Percentiles rank a stretch among this genome's conserved stretches.
These are phyloP conservation scores for Nyctereutes procyonoides DNA, from an alignment of 2,113 vertebrate species.

Conservation along the genomic window DNA sequence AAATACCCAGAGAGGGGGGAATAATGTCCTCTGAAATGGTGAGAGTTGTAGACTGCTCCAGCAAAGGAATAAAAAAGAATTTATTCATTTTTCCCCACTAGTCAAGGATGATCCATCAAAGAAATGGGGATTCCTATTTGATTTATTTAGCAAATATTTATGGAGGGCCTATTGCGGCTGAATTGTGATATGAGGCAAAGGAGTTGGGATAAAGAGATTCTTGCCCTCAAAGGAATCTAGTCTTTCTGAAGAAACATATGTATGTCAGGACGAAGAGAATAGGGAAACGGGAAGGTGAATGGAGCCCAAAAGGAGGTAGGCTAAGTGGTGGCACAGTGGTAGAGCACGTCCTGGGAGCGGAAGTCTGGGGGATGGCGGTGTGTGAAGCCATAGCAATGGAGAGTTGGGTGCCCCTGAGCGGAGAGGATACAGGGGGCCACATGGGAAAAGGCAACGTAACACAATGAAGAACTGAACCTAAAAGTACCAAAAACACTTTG, in stretches of 20 bases:
- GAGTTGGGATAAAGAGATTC: neutral
- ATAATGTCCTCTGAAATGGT: neutral
- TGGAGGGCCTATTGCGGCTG: neutral
- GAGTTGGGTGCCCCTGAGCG: neutral
- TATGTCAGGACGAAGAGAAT: neutral
- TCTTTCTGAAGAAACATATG: neutral
- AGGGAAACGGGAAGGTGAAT: neutral
- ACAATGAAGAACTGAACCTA: neutral
- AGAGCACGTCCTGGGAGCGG: neutral
- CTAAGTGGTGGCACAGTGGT: neutral
- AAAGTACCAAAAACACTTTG: neutral
- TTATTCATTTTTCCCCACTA: neutral
- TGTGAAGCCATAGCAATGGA: rapidly evolving
- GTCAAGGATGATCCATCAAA: neutral
- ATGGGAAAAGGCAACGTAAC: neutral
- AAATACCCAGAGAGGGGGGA: neutral
- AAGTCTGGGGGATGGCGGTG: neutral
- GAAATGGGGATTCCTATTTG: slow-evolving; percentile 2
- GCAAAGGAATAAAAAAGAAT: neutral
- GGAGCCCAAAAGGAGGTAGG: neutral
- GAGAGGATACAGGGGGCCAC: neutral
- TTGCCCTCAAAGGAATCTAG: neutral
- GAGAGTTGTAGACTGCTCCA: neutral
- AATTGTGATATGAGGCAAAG: neutral
- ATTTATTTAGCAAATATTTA: slow-evolving; percentile 61